Percentiles rank a stretch among this genome's conserved stretches.
phyloP scores from a whole-genome alignment of 2,797 vertebrate species.

The Dromococcyx pavoninus region DNA sequence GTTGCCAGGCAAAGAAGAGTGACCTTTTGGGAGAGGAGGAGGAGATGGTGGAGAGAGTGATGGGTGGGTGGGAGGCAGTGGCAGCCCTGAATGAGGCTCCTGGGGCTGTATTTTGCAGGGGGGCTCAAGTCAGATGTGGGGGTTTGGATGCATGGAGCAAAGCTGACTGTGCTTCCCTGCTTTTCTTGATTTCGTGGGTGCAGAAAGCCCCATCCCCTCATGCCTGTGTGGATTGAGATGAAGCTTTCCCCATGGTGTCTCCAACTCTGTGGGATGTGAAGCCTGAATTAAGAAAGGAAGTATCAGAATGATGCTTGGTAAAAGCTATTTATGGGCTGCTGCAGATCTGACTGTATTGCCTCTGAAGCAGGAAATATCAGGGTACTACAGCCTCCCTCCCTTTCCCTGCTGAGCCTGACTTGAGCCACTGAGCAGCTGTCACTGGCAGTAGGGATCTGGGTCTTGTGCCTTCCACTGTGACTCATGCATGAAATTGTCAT shows the following conservation, averaged over 20 bases:
- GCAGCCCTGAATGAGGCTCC: neutral
- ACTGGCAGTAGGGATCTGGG: neutral
- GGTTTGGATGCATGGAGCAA: rapidly evolving
- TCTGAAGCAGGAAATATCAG: neutral
- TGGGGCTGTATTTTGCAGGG: rapidly evolving
- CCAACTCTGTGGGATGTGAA: neutral
- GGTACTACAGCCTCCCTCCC: neutral
- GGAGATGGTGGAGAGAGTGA: neutral
- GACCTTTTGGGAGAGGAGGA: neutral
- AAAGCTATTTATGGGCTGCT: neutral
- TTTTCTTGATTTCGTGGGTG: neutral
- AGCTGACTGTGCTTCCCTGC: rapidly evolving
- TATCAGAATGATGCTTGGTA: neutral
- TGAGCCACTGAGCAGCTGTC: neutral
- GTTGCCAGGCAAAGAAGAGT: constrained; percentile 3
- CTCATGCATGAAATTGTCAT: rapidly evolving
- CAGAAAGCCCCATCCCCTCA: neutral
- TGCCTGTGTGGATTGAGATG: neutral
- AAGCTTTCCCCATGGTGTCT: neutral
- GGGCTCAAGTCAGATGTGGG: neutral
- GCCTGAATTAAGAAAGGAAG: neutral
- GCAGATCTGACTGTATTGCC: neutral
- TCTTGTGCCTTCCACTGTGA: neutral
- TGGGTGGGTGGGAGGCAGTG: neutral
- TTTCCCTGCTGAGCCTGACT: neutral